Evolutionary conservation across 2,888 invertebrate species (phyloP), one percentile per base, ranked within the genome.

Genomic region (Cryptus armator): DNA sequence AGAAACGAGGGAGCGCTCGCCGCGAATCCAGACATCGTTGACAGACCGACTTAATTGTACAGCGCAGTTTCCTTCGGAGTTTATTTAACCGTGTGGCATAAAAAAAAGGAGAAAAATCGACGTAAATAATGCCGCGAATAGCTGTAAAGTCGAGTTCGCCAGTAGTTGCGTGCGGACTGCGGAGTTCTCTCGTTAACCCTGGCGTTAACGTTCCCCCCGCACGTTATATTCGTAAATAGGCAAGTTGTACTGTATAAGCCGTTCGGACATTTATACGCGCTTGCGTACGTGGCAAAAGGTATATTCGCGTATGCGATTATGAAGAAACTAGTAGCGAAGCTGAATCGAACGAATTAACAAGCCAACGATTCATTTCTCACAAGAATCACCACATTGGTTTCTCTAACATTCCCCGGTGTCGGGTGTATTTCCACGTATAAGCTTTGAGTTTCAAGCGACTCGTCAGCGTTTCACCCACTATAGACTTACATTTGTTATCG

Each of bases 1-100:
- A 67, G 5, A 56, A 67, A 19, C 37, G 37, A 51, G 46, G 37
- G 1, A 59, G 32, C 16, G 32, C 32, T 46, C 62, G n/a, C 59
- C 7, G 67, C 56, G 32, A 56, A 74, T 46, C 14, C 62, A 19
- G 14, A 70, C 48, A 53, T 68, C 86, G 87, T 87, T 88, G 87
- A 89, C 89, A 88, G 87, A 85, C 89, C 87, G 82, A 86, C 85
- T 89, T 88, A 88, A 90, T 89, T 89, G 88, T 88, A 84, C 85
- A 84, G 29, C 71, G 71, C 66, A 48, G 29, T 51, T 70, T 66
- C 70, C 70, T 77, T 64, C 46, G 51, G 59, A 76, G 53, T 71
- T 76, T 76, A 67, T 77, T 76, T 51, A 71, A 70, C 2, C 46
- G 62, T 67, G 77, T 51, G 80, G 48, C 53, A 66, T 24, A 16